These are phyloP conservation scores for Chironomus riparius DNA, from an alignment of 2,888 invertebrate genomes.

Conservation along the genomic window DNA sequence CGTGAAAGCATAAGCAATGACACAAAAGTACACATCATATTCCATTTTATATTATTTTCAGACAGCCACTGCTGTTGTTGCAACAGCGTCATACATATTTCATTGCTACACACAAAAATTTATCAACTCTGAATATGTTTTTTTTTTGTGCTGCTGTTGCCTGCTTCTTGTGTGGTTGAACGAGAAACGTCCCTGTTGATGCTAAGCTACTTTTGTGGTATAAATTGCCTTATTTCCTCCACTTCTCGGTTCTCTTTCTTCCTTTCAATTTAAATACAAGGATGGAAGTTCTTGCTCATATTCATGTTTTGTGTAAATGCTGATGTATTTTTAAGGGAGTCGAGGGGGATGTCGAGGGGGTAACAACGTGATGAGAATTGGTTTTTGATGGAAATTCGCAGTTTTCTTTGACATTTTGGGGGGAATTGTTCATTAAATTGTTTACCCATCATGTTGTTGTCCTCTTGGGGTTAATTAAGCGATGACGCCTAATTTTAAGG, in stretches of 20 bases:
- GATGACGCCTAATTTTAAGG: too few species aligned
- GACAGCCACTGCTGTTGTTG: background rate
- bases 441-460: too few species aligned
- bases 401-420: too few species aligned
- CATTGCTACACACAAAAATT: background rate
- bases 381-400: too few species aligned
- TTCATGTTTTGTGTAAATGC: too few species aligned
- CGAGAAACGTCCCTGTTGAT: background rate
- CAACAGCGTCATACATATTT: slow-evolving; percentile 1
- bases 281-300: background rate
- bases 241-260: background rate
- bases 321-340: too few species aligned
- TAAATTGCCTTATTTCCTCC: background rate
- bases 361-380: too few species aligned
- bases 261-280: background rate
- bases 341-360: too few species aligned
- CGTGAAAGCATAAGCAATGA: slow-evolving; percentile 1
- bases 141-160: background rate
- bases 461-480: too few species aligned
- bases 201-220: background rate
- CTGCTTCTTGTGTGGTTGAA: background rate
- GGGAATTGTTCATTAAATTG: too few species aligned
- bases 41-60: background rate
- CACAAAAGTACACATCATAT: slow-evolving; percentile 1
- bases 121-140: background rate